Base-by-base conservation (phyloP, 2,797 vertebrate species). In the Pseudochirops corinnae region DNA sequence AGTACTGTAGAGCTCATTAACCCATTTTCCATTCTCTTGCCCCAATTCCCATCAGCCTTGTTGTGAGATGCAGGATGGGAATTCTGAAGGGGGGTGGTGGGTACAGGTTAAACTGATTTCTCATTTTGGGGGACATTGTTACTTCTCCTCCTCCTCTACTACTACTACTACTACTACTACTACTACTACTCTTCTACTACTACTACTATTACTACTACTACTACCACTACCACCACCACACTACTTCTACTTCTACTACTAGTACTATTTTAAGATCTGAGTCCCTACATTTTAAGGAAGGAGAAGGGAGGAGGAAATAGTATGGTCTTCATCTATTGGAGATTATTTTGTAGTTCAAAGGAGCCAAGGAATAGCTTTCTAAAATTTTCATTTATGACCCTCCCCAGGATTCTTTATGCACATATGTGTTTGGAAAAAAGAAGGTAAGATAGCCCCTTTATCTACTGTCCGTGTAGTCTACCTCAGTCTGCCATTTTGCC, bases 401-500 rank as follows among this genome's bases (percentile, higher is more conserved):
- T 90, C 56, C 2, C 31, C 53, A 87, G 53, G 62, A 93, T 92
- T 26, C 74, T 46, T 82, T 82, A 24, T n/a, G n/a, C n/a, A 67
- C 31, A 9, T 74, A 39, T 46, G 9, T 82, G 74, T 46, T 46
- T 82, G 7, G 24, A 82, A 46, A 82, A 82, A 46, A 24, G 7
- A 21, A 74, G 67, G n/a, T 21, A 82, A 31, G 39, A 24, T 10
- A 91, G 74, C 28, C 3, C 56, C 11, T 56, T 95, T 56, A 2
- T 33, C 58, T n/a, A 33, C 91, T 97, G 33, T 62, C 74, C 46
- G n/a, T n/a, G 7, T 94, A 53, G n/a, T 90, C 90, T 74, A 90
- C 4, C 74, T 26, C 74, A 96, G 56, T 28, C 55, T 56, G 55
- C 57, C 6, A 29, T n/a, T 55, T 96, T 82, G 18, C 21, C 39